Evolutionary conservation across 2,888 invertebrate genomes (phyloP).

Genomic region (Scaptomyza parva): DNA sequence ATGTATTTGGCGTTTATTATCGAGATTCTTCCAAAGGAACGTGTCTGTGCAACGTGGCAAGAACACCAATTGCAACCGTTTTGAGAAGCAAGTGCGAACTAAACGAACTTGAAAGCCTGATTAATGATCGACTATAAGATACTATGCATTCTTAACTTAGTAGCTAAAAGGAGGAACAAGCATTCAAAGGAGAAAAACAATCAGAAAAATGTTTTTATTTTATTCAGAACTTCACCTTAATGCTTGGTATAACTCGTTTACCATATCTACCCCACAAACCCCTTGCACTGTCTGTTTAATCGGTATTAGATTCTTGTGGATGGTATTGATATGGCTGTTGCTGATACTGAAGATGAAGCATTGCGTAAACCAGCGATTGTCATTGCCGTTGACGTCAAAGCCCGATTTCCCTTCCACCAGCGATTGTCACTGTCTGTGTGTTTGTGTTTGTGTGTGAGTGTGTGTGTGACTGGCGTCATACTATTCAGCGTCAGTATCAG

Average conservation of each 20-base stretch:
- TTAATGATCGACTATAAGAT: neutral
- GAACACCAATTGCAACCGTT: neutral
- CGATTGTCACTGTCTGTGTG: neutral
- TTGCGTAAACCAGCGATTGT: slow-evolving; percentile 5
- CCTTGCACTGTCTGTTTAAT: neutral
- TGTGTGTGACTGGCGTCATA: neutral
- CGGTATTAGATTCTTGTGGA: slow-evolving; percentile 2
- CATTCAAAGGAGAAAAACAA: too few species aligned
- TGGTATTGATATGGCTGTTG: neutral
- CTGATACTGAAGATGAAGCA: slow-evolving; percentile 1
- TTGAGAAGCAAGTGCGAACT: neutral
- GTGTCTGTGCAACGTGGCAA: slow-evolving; percentile 47
- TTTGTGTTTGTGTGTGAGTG: neutral
- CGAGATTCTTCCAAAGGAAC: too few species aligned
- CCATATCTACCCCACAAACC: too few species aligned
- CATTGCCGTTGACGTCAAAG: slow-evolving; percentile 6
- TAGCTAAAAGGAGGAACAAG: too few species aligned
- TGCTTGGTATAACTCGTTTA: too few species aligned
- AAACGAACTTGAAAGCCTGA: neutral
- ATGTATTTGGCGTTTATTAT: too few species aligned
- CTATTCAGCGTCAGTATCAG: neutral
- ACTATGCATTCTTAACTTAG: too few species aligned
- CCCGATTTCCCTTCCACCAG: neutral
- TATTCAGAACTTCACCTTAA: too few species aligned
- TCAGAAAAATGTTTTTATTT: too few species aligned